These are phyloP conservation scores for Melanaphis sacchari DNA, from an alignment of 1,140 invertebrate genomes.

Conservation along the genomic window DNA sequence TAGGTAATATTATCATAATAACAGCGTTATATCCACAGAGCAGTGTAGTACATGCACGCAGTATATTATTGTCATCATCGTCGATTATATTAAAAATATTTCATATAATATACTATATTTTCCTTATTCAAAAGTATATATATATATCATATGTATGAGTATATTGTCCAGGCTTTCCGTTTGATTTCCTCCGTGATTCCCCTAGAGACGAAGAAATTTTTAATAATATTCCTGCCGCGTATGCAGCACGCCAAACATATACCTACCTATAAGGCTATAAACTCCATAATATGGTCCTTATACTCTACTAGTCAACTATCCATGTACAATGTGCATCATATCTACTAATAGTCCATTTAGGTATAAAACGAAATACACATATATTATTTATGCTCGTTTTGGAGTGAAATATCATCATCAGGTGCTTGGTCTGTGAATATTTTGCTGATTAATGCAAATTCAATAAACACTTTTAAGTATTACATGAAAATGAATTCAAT, in stretches of 20 bases:
- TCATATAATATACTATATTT: neutral
- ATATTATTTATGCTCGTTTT: neutral
- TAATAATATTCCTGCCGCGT: neutral
- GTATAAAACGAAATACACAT: neutral
- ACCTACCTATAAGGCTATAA: too few relatives aligned
- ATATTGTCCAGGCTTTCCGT: neutral
- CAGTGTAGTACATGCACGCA: neutral
- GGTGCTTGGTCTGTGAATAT: neutral
- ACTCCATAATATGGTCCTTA: too few relatives aligned
- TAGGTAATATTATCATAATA: too few relatives aligned
- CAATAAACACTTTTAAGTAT: too few relatives aligned
- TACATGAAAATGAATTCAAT: too few relatives aligned
- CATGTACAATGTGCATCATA: neutral
- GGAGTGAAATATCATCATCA: neutral
- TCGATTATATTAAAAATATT: constrained; percentile 7
- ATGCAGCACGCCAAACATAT: neutral
- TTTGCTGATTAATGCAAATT: neutral
- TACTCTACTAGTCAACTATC: neutral
- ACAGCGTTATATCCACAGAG: neutral
- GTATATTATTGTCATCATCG: neutral
- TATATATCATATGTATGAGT: neutral
- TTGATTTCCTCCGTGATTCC: neutral
- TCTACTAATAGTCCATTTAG: neutral
- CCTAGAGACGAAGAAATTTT: neutral
- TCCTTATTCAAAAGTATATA: neutral